phyloP scores from a whole-genome alignment of 2,888 invertebrate species.

The Tanypteryx hageni region DNA sequence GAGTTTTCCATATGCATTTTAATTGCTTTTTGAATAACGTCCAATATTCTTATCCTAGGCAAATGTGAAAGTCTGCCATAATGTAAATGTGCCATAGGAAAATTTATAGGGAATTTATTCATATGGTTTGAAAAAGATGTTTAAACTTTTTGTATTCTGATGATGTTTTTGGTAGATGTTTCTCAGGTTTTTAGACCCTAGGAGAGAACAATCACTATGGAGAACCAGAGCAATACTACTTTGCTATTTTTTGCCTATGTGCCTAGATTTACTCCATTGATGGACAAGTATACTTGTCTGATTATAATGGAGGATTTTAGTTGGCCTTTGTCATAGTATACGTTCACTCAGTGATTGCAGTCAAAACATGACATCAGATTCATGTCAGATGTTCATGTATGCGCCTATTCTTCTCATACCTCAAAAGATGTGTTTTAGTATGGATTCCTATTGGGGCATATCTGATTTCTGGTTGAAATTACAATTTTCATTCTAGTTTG shows the following conservation, averaged over 20 bases:
- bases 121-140: constrained; percentile 4
- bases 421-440: constrained; percentile 28
- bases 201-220: neutral
- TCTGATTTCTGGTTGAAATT: constrained; percentile 17
- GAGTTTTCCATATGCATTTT: constrained; percentile 40
- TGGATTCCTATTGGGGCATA: constrained; percentile 28
- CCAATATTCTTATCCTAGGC: constrained; percentile 52
- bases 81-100: constrained; percentile 52
- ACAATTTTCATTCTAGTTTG: constrained; percentile 29
- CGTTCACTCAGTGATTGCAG: neutral
- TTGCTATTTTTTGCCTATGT: constrained; percentile 60
- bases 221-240: constrained; percentile 57
- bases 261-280: constrained; percentile 60
- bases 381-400: neutral
- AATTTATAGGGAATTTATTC: neutral
- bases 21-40: constrained; percentile 49
- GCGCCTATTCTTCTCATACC: constrained; percentile 18
- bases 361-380: neutral
- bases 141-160: constrained; percentile 15
- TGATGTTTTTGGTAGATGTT: constrained; percentile 29
- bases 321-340: constrained; percentile 53
- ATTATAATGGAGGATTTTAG: constrained; percentile 33
- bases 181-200: constrained; percentile 46
- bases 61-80: constrained; percentile 44
- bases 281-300: constrained; percentile 59